phyloP scores from a whole-genome alignment of 2,113 vertebrate genomes.

The Oryzias celebensis region DNA sequence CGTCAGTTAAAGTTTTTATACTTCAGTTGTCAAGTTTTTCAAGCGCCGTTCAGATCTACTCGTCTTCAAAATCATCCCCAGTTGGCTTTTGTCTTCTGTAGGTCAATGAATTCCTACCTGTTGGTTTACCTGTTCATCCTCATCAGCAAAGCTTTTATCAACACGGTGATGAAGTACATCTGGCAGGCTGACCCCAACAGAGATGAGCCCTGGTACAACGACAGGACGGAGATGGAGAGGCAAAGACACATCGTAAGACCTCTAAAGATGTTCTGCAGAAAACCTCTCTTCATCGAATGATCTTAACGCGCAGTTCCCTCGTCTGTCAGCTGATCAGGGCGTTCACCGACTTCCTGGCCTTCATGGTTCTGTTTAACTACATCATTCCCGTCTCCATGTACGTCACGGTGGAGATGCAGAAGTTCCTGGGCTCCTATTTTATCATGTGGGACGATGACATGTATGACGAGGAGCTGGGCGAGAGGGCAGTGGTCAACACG shows the following conservation, averaged over 20 bases:
- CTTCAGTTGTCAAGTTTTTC: no score
- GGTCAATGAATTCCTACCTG: constrained; percentile 96
- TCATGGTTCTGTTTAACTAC: constrained; percentile 99
- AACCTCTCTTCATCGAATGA: neutral
- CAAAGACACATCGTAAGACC: constrained; percentile 86
- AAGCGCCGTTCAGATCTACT: no score
- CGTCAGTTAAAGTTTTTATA: no score
- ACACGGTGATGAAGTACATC: constrained; percentile 88
- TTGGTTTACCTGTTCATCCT: constrained; percentile 97
- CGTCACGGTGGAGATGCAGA: constrained; percentile 99
- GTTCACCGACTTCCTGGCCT: constrained; percentile 97
- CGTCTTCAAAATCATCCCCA: no score
- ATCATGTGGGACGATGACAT: constrained; percentile 98
- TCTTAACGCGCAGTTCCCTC: neutral
- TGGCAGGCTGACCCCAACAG: constrained; percentile 89
- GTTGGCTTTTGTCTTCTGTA: constrained; percentile 42
- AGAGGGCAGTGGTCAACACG: constrained; percentile 93
- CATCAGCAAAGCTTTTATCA: constrained; percentile 91
- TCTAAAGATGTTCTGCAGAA: neutral
- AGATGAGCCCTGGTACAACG: constrained; percentile 95
- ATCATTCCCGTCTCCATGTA: constrained; percentile 99
- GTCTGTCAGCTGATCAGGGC: constrained; percentile 84
- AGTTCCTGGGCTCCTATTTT: constrained; percentile 97
- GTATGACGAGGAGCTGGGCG: constrained; percentile 89
- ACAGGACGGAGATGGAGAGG: constrained; percentile 85